These are phyloP conservation scores for Tetranychus piercei DNA, from an alignment of 2,888 invertebrate species.

Conservation along the genomic window DNA sequence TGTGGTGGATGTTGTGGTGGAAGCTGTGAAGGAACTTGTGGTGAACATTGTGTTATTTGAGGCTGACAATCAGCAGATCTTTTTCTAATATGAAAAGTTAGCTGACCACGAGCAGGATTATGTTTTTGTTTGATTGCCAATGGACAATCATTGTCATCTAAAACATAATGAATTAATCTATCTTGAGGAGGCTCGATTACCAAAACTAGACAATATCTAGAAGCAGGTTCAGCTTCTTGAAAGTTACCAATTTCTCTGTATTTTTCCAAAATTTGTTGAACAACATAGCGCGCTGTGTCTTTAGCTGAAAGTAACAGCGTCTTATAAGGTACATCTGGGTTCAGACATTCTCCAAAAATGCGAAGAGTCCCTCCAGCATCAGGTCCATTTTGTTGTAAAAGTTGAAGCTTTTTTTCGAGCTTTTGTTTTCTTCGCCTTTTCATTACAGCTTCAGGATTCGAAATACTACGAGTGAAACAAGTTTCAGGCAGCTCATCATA, in stretches of 20 bases:
- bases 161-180: slow-evolving; percentile 53
- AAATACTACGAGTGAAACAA: slow-evolving; percentile 94
- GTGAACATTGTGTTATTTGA: slow-evolving; percentile 33
- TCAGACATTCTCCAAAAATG: slow-evolving; percentile 88
- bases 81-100: slow-evolving; percentile 89
- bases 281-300: slow-evolving; percentile 77
- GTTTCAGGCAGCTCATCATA: slow-evolving; percentile 92
- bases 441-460: slow-evolving; percentile 99
- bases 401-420: slow-evolving; percentile 82
- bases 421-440: slow-evolving; percentile 84
- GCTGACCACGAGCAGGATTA: slow-evolving; percentile 54
- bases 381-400: slow-evolving; percentile 68
- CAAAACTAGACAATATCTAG: slow-evolving; percentile 85
- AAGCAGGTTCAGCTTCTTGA: slow-evolving; percentile 56
- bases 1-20: background rate
- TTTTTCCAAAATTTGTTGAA: slow-evolving; percentile 88
- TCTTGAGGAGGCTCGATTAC: slow-evolving; percentile 37
- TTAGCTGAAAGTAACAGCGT: slow-evolving; percentile 78
- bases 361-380: slow-evolving; percentile 48
- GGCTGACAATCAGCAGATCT: slow-evolving; percentile 77
- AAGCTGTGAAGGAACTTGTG: background rate
- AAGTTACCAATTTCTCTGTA: slow-evolving; percentile 38
- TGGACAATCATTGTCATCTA: slow-evolving; percentile 94
- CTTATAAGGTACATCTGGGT: slow-evolving; percentile 94
- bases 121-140: slow-evolving; percentile 46